phyloP scores from a whole-genome alignment of 92 coral and sea anemone species.

The Siderastrea radians region DNA sequence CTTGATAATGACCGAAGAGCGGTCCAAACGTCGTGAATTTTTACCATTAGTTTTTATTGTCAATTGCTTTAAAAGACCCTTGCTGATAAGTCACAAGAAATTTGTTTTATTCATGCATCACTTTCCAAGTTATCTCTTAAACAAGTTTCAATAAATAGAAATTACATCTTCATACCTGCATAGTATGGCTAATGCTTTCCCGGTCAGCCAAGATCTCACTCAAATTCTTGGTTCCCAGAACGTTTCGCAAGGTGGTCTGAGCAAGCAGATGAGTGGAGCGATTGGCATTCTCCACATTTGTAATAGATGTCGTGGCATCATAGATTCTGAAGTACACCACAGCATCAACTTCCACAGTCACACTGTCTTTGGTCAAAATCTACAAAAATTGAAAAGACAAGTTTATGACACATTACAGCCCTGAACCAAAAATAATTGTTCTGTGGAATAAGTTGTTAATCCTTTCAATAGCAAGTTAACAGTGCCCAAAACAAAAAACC shows the following conservation, averaged over 20 bases:
- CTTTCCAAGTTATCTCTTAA: too few relatives aligned
- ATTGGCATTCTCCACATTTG: conserved; percentile 87
- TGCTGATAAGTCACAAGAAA: too few relatives aligned
- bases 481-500: too few relatives aligned
- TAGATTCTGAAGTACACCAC: conserved; percentile 86
- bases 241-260: conserved; percentile 85
- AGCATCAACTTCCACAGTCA: conserved; percentile 89
- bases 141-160: background rate
- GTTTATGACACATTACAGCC: background rate
- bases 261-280: conserved; percentile 88
- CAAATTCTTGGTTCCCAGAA: conserved; percentile 84
- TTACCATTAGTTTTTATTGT: too few relatives aligned
- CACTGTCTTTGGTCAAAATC: conserved; percentile 93
- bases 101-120: too few relatives aligned
- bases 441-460: background rate
- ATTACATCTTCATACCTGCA: conserved; percentile 62
- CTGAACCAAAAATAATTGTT: background rate
- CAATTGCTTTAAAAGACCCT: too few relatives aligned
- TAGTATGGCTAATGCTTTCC: conserved; percentile 78
- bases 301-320: conserved; percentile 87
- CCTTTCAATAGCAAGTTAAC: too few relatives aligned
- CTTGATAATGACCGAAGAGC: too few relatives aligned
- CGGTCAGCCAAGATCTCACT: conserved; percentile 87
- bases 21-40: too few relatives aligned
- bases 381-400: background rate